Evolutionary conservation across 2,113 vertebrate genomes (phyloP), one percentile per base, ranked within the genome.

Genomic region (Cyanoderma ruficeps): DNA sequence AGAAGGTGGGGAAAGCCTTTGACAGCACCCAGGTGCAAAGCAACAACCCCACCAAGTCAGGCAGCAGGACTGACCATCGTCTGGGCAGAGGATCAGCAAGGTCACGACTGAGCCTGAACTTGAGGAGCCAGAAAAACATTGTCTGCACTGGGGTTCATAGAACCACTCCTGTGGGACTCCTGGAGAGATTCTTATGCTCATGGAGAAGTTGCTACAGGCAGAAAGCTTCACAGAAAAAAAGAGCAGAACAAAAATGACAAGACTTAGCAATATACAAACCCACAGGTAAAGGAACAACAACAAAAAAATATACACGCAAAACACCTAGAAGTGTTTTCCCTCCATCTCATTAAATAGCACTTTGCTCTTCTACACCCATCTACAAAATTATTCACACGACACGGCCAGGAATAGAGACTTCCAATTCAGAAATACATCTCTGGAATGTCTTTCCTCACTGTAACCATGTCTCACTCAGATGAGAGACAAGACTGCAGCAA

Each of bases 131-230:
- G 27, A 55, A 50, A 35, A 79, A 6, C 37, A 42, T 1, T 1
- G 7, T 14, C 42, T 39, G 10, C 44, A 11, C 17, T 7, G 23
- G 17, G 4, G 3, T 0, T 2, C 71, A 10, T 4, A 25, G 13
- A 67, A 21, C 17, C 14, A 22, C 31, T 14, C 2, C 3, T 4
- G 11, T 6, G 44, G 28, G 37, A 28, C 46, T 63, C 47, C 33
- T 19, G 23, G 9, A 23, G 23, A 49, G 9, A 69, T 12, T 22
- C 59, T 18, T 7, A 15, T 17, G 18, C 23, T 64, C 18, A 1
- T 0, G 3, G 30, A 8, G 42, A 70, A 41, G 31, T 13, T 39
- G 52, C 30, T 33, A 7, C 17, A 12, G 49, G 35, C 11, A 68
- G 78, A 83, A 84, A 76, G 31, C 13, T 12, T 31, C 37, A 12